Conservation (phyloP, 2,888 invertebrate species). For the Callimorpha dominula region DNA sequence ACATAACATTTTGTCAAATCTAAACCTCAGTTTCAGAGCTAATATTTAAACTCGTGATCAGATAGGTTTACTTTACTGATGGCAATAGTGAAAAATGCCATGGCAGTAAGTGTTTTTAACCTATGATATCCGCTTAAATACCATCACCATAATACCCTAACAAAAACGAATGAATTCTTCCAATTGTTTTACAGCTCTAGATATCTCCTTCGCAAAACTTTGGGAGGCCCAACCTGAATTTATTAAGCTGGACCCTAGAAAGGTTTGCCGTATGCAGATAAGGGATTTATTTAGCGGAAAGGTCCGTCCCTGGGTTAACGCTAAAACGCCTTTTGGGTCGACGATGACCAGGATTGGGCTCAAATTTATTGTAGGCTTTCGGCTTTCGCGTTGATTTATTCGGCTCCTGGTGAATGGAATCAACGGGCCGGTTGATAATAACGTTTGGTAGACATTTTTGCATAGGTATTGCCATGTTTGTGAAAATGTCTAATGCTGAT, state of each 20-base stretch:
- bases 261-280: constrained; percentile 87
- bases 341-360: constrained; percentile 84
- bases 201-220: constrained; percentile 70
- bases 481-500: constrained; percentile 47
- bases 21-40: background rate
- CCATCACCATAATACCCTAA: background rate
- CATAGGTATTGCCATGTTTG: constrained; percentile 49
- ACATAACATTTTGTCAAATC: too few species aligned
- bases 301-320: constrained; percentile 85
- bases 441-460: constrained; percentile 56
- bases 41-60: background rate
- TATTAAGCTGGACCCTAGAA: constrained; percentile 87
- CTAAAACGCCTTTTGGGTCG: constrained; percentile 82
- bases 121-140: background rate
- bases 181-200: constrained; percentile 61
- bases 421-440: constrained; percentile 73
- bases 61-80: background rate
- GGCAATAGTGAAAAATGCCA: background rate
- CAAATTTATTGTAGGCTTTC: constrained; percentile 84
- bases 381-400: constrained; percentile 83
- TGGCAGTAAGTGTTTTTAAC: background rate
- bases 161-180: background rate
- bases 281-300: constrained; percentile 87
- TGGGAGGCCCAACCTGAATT: constrained; percentile 85
- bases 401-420: constrained; percentile 74